Base-by-base conservation (phyloP, 2,888 invertebrate species). In the Teleiodes luculella region DNA sequence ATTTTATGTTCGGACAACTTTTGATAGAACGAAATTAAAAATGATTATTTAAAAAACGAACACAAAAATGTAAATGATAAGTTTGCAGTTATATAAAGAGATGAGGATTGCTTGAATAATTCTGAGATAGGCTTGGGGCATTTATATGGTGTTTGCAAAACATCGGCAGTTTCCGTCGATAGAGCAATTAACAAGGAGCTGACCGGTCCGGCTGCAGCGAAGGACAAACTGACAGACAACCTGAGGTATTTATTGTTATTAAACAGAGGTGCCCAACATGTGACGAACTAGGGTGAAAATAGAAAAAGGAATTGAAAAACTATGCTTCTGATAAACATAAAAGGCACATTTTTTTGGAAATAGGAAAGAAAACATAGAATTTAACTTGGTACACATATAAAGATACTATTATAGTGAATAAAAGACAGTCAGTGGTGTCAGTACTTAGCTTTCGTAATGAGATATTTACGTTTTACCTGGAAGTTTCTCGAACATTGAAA, bases 181-280 rank as follows among this genome's bases (percentile, higher is more conserved):
- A 76, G 66, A 78, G 73, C 74, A 70, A 78, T 77, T 72, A 77
- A 74, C 70, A 74, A 61, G 49, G 67, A 74, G 67, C 66, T 59
- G 58, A 68, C 67, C 67, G 67, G 76, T 75, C 78, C 78, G 76
- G 78, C 78, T 68, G 74, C 72, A 72, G 74, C 77, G 80, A 82
- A 83, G 83, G 83, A 83, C 82, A 81, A 68, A 78, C 80, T 72
- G 75, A 76, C 74, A 71, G 72, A 77, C 80, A 78, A 71, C 70
- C 70, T 70, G 77, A 76, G 74, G 80, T 80, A 81, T 82, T 81
- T 82, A 80, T 80, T 80, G 79, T 75, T 28, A 37, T n/a, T 16
- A 14, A 18, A 4, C 41, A 14, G 41, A 31, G 31, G 8, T 31
- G 7, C n/a, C 10, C 51, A 51, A 51, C 36, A 30, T 49, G 28